These are phyloP conservation scores for Parazoanthus darwini DNA, from an alignment of 92 coral and sea anemone species.

Conservation along the genomic window DNA sequence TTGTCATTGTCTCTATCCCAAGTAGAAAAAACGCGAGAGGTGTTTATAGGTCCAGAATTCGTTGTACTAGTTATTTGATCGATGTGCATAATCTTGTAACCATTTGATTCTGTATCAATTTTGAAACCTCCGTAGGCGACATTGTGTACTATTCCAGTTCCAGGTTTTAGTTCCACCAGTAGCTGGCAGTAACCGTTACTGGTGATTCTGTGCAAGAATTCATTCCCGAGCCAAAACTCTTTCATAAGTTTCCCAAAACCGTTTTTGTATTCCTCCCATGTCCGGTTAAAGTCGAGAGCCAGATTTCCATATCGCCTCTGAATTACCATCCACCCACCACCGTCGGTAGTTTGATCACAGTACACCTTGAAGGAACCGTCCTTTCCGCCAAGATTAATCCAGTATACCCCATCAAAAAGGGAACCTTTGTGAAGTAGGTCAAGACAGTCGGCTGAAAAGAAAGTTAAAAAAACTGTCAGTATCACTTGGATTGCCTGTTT, in stretches of 20 bases:
- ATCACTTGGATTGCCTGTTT: too few species aligned
- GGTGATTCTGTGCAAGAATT: slow-evolving; percentile 37
- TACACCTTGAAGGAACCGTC: slow-evolving; percentile 11
- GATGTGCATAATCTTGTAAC: not conserved
- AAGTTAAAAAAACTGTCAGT: not conserved
- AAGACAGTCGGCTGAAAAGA: slow-evolving; percentile 30
- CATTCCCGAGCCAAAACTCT: slow-evolving; percentile 47
- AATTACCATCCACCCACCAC: slow-evolving; percentile 38
- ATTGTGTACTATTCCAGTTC: not conserved
- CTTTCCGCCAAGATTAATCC: slow-evolving; percentile 27
- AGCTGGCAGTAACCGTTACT: slow-evolving; percentile 9
- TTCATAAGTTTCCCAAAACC: slow-evolving; percentile 40
- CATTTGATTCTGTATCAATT: not conserved
- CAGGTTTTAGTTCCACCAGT: slow-evolving; percentile 20
- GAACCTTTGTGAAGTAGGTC: slow-evolving; percentile 42
- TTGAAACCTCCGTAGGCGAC: not conserved
- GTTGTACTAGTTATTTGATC: not conserved
- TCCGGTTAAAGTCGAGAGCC: slow-evolving; percentile 22
- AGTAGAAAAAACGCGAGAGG: not conserved
- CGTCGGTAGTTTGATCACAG: slow-evolving; percentile 48
- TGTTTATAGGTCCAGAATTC: not conserved
- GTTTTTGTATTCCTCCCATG: slow-evolving; percentile 30
- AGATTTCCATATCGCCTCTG: slow-evolving; percentile 36
- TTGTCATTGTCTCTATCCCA: slow-evolving; percentile 7
- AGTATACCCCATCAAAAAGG: slow-evolving; percentile 28